phyloP scores from a whole-genome alignment of 92 coral and sea anemone genomes.

The Chrysogorgia sp. region DNA sequence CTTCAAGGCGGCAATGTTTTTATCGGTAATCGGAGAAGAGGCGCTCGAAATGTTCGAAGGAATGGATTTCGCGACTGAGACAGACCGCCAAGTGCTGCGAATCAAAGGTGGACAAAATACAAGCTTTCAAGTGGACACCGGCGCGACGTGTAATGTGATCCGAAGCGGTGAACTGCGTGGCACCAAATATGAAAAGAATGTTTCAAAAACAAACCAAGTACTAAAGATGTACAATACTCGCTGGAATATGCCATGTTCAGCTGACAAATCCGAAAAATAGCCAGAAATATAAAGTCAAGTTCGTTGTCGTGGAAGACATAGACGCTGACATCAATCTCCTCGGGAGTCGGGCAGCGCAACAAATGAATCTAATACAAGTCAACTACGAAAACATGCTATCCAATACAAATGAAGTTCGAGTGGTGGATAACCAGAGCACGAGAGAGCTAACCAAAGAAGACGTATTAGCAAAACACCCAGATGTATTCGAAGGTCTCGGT shows the following conservation, averaged over 20 bases:
- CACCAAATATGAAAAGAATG: constrained; percentile 1
- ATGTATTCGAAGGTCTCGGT: too few relatives aligned
- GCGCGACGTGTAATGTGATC: constrained; percentile 40
- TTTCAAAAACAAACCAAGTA: constrained; percentile 5
- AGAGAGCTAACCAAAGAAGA: constrained; percentile 5
- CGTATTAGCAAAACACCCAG: neutral
- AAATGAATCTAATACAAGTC: neutral
- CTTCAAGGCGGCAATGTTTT: constrained; percentile 29
- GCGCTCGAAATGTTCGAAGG: constrained; percentile 22
- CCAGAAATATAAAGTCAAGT: neutral
- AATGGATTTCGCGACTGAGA: constrained; percentile 36
- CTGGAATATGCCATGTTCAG: neutral
- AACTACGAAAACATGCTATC: neutral
- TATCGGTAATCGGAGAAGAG: constrained; percentile 45
- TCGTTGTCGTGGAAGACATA: neutral
- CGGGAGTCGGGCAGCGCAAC: neutral
- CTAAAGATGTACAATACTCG: constrained; percentile 37
- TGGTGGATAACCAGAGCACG: neutral
- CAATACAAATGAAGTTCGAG: neutral
- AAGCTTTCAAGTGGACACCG: constrained; percentile 32
- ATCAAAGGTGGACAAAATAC: constrained; percentile 6
- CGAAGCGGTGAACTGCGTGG: constrained; percentile 2
- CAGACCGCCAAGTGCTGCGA: too few relatives aligned
- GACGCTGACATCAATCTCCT: neutral
- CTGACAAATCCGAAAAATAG: neutral